Percentiles rank a stretch among this genome's conserved stretches.
phyloP scores from a whole-genome alignment of 2,797 vertebrate genomes.

The Danio kyathit region DNA sequence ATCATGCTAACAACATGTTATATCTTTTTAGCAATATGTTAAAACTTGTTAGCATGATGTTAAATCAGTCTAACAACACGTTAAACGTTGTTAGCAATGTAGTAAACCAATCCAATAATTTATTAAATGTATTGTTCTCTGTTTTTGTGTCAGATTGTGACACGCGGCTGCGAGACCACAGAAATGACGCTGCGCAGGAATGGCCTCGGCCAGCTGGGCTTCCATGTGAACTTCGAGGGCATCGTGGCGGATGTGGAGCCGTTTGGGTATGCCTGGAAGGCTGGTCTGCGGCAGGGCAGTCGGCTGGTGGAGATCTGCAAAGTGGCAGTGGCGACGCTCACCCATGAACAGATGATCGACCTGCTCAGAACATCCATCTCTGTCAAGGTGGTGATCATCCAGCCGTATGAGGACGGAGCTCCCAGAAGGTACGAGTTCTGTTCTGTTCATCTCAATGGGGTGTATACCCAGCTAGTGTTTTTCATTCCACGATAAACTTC shows the following conservation, averaged over 20 bases:
- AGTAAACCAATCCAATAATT: no score
- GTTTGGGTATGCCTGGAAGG: conserved; percentile 97
- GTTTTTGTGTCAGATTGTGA: conserved; percentile 81
- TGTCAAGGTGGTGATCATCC: conserved; percentile 96
- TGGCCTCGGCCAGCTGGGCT: conserved; percentile 93
- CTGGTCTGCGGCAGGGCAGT: conserved; percentile 93
- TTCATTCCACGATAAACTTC: no score
- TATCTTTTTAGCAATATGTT: no score
- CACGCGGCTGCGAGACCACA: conserved; percentile 93
- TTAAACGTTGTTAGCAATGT: no score
- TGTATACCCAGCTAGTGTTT: no score
- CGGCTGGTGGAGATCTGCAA: conserved; percentile 98
- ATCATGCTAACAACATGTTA: no score
- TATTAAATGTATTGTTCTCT: background rate
- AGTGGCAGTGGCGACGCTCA: conserved; percentile 94
- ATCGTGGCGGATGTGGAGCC: conserved; percentile 97
- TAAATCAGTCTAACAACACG: no score
- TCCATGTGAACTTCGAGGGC: conserved; percentile 98
- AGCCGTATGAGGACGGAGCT: conserved; percentile 92
- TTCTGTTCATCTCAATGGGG: no score
- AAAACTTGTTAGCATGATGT: no score
- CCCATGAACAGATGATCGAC: conserved; percentile 98
- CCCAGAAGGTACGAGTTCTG: conserved; percentile 91
- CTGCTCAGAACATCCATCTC: conserved; percentile 92
- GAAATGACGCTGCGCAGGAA: conserved; percentile 95